Evolutionary conservation across 1,140 invertebrate species (phyloP), one percentile per base, ranked within the genome.

Genomic region (Oreohelix idahoensis): DNA sequence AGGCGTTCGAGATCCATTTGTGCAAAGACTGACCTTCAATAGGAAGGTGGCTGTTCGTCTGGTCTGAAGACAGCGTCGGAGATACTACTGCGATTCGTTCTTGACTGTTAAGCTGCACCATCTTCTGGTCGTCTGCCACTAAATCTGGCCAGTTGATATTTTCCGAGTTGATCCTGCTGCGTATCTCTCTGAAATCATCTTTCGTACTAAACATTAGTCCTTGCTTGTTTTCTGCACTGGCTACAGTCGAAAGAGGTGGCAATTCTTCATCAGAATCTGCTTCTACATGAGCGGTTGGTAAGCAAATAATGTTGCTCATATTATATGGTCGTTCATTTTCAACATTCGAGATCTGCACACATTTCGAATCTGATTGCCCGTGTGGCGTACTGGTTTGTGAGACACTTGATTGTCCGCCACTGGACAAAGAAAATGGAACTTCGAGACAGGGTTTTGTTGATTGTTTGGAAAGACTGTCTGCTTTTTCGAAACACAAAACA

Each of bases 261-360:
- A n/a, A n/a, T 63, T 79, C 83, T 0, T 71, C 69, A 10, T 69
- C 69, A 26, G 76, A 84, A 36, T 84, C 75, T 20, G 42, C 17
- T 0, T 84, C 77, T 29, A 71, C 1, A 1, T 70, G 39, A 45
- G 66, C 83, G 2, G 58, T 51, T 17, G 83, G 71, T 20, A 79
- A 38, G n/a, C 83, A 63, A 51, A 79, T 84, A 1, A 73, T 49
- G 26, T 58, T 32, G 0, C 42, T 58, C 45, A 38, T 32, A 51
- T 53, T 58, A 23, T 39, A 23, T 11, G 8, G 74, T 42, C 20
- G 63, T 66, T 58, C 42, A 49, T 45, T 15, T 49, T 49, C 51
- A 36, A 23, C 20, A n/a, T 39, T 26, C 53, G 63, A 66, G 29
- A 66, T 66, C 1, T 66, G 63, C 8, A 17, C 8, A 66, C 0